These are phyloP conservation scores for Regulus satrapa DNA, from an alignment of 2,113 vertebrate genomes.

Conservation along the genomic window DNA sequence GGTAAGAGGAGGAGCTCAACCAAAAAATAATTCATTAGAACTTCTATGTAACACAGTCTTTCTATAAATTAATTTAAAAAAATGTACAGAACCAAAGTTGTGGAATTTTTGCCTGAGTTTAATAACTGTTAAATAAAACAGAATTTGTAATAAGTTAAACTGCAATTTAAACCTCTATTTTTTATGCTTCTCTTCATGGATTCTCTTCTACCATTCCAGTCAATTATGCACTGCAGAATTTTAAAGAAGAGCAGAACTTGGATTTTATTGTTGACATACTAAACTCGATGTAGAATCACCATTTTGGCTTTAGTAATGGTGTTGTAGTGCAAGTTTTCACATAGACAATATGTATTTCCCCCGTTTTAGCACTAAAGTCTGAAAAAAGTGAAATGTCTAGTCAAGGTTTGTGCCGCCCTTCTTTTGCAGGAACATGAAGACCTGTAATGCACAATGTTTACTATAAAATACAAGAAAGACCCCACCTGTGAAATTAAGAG, in stretches of 20 bases:
- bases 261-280: neutral
- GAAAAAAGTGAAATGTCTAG: neutral
- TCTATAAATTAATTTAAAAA: neutral
- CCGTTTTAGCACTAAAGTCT: neutral
- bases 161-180: neutral
- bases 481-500: neutral
- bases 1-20: conserved; percentile 24
- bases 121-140: neutral
- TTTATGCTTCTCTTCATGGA: neutral
- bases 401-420: neutral
- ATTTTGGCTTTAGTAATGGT: neutral
- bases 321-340: neutral
- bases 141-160: neutral
- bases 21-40: conserved; percentile 16
- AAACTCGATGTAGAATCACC: neutral
- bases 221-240: neutral
- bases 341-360: neutral
- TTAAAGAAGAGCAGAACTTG: neutral
- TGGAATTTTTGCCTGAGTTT: neutral
- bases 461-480: neutral
- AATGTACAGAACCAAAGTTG: neutral
- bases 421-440: neutral
- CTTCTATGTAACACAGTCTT: neutral
- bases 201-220: neutral
- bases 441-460: neutral